A percentile compares a stretch with the other conserved stretches of the same genome.
Evolutionary conservation across 2,797 vertebrate species (phyloP).

Genomic region (Discoglossus pictus): DNA sequence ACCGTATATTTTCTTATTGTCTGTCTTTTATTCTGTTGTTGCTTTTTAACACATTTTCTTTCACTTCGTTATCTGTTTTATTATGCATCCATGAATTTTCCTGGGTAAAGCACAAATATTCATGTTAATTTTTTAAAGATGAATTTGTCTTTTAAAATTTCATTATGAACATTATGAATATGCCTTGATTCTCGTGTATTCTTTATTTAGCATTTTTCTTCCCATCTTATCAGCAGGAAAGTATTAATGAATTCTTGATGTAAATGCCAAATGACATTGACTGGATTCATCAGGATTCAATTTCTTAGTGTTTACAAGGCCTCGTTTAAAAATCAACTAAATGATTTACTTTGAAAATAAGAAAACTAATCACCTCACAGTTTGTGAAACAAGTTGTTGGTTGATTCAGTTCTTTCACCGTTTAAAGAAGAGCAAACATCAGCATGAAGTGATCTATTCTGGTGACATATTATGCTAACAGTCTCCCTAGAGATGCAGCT

Average conservation of each 20-base stretch:
- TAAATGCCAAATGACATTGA: conserved; percentile 38
- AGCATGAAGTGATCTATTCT: conserved; percentile 41
- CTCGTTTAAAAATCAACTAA: conserved; percentile 45
- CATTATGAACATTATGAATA: conserved; percentile 9
- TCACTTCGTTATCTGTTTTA: too few relatives aligned
- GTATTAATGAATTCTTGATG: conserved; percentile 40
- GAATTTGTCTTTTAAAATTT: not conserved
- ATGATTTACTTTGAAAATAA: conserved; percentile 45
- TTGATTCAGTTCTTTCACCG: conserved; percentile 52
- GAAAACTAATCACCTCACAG: conserved; percentile 42
- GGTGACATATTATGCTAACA: conserved; percentile 39
- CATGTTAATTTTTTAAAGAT: too few relatives aligned
- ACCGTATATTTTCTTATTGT: too few relatives aligned
- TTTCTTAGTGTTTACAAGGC: conserved; percentile 28
- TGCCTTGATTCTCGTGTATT: conserved; percentile 4
- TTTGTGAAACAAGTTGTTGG: conserved; percentile 31
- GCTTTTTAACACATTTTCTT: too few relatives aligned
- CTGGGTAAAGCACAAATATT: too few relatives aligned
- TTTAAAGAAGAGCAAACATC: conserved; percentile 52
- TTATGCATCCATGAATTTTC: too few relatives aligned
- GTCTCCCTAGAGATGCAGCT: conserved; percentile 50
- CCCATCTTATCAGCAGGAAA: not conserved
- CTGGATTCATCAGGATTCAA: conserved; percentile 39
- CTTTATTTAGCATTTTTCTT: not conserved
- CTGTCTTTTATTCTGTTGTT: too few relatives aligned